These are phyloP conservation scores for Gryllus longicercus DNA, from an alignment of 2,888 invertebrate genomes.

Conservation along the genomic window DNA sequence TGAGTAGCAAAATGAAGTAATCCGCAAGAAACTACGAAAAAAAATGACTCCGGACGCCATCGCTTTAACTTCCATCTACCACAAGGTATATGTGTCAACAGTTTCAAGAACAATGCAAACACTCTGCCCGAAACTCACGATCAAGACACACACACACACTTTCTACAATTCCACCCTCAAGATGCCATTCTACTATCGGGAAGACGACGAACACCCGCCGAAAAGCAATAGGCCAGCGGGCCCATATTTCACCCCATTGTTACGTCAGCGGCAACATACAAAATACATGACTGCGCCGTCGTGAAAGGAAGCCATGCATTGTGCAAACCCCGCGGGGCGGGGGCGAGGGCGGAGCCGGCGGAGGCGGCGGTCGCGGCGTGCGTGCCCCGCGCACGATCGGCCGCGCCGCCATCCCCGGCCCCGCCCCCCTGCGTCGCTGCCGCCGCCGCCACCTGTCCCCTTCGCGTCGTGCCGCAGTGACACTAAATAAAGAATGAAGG, in stretches of 20 bases:
- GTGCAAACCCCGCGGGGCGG: neutral
- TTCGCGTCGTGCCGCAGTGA: neutral
- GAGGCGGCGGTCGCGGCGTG: neutral
- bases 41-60: too few relatives aligned
- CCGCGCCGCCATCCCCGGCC: neutral
- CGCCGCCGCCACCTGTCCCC: neutral
- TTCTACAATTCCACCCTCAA: too few relatives aligned
- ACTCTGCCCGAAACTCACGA: too few relatives aligned
- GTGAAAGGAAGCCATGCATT: slow-evolving; percentile 17
- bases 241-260: neutral
- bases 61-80: too few relatives aligned
- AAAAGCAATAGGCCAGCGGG: neutral
- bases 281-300: neutral
- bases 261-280: slow-evolving; percentile 10
- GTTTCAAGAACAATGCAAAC: too few relatives aligned
- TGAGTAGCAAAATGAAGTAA: too few relatives aligned
- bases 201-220: neutral
- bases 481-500: neutral
- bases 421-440: neutral
- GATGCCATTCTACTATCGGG: too few relatives aligned
- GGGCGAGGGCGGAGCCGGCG: neutral
- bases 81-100: too few relatives aligned
- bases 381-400: slow-evolving; percentile 17
- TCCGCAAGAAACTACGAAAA: too few relatives aligned
- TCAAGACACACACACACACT: too few relatives aligned